Evolutionary conservation across 2,113 vertebrate genomes (phyloP).

Genomic region (Pluvialis apricaria): DNA sequence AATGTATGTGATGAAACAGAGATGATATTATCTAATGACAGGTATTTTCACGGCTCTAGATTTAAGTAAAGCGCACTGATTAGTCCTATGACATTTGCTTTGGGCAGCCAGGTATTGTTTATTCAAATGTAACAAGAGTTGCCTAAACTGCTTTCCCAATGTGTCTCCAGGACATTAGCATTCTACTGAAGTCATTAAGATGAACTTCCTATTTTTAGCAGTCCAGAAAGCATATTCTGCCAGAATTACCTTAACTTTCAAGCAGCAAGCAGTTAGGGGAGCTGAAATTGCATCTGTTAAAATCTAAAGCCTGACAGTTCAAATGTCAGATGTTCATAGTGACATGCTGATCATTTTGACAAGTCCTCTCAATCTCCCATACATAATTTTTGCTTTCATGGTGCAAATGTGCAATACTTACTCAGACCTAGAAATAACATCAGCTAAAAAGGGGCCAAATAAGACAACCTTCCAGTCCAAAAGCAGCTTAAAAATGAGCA

Average conservation of each 20-base stretch:
- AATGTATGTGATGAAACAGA: not conserved
- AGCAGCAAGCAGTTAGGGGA: not conserved
- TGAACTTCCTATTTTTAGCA: not conserved
- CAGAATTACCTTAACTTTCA: not conserved
- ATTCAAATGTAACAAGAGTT: not conserved
- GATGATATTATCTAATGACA: not conserved
- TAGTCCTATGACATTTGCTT: not conserved
- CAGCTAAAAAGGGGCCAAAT: not conserved
- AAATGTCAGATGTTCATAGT: not conserved
- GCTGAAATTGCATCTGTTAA: not conserved
- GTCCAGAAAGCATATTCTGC: not conserved
- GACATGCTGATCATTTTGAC: conserved; percentile 10
- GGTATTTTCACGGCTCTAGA: not conserved
- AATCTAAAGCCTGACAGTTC: not conserved
- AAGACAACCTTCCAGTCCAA: conserved; percentile 30
- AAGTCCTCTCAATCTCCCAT: not conserved
- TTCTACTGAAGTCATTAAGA: not conserved
- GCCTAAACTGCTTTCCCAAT: not conserved
- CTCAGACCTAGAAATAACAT: conserved; percentile 34
- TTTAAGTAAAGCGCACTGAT: not conserved
- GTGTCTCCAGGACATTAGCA: not conserved
- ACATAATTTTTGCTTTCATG: not conserved
- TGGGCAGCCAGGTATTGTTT: not conserved
- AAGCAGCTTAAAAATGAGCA: conserved; percentile 48
- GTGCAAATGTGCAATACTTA: not conserved